phyloP scores from a whole-genome alignment of 1,140 invertebrate genomes.

The Prorops nasuta region DNA sequence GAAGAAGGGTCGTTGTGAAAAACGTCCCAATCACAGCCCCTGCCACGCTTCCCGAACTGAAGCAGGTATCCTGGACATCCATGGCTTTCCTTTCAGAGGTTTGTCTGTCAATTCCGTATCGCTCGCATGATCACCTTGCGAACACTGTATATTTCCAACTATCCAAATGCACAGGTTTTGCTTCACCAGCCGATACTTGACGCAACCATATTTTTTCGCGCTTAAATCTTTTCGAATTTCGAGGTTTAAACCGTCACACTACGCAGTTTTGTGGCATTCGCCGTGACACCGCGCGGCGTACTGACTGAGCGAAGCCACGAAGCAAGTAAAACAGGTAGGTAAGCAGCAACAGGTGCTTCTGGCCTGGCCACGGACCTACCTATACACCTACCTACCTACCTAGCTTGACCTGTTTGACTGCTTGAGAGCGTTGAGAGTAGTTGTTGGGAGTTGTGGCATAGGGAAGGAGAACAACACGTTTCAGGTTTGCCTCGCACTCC shows the following conservation, averaged over 20 bases:
- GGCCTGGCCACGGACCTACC: too few species aligned
- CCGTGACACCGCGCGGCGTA: constrained; percentile 34
- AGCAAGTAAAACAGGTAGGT: constrained; percentile 44
- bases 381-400: too few species aligned
- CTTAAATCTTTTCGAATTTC: not conserved
- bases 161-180: too few species aligned
- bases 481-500: too few species aligned
- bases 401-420: too few species aligned
- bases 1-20: constrained; percentile 51
- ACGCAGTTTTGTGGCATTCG: constrained; percentile 9
- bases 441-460: too few species aligned
- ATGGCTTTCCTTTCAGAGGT: constrained; percentile 7
- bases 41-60: constrained; percentile 54
- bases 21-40: constrained; percentile 61
- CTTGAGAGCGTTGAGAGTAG: too few species aligned
- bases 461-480: too few species aligned
- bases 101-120: constrained; percentile 26
- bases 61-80: constrained; percentile 40
- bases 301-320: constrained; percentile 24
- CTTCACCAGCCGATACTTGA: too few species aligned
- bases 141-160: constrained; percentile 8
- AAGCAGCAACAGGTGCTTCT: constrained; percentile 50
- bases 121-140: constrained; percentile 28
- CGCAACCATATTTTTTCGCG: too few species aligned
- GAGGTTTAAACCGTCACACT: not conserved